These are phyloP conservation scores for Acropternis orthonyx DNA, from an alignment of 2,797 vertebrate genomes.

Conservation along the genomic window DNA sequence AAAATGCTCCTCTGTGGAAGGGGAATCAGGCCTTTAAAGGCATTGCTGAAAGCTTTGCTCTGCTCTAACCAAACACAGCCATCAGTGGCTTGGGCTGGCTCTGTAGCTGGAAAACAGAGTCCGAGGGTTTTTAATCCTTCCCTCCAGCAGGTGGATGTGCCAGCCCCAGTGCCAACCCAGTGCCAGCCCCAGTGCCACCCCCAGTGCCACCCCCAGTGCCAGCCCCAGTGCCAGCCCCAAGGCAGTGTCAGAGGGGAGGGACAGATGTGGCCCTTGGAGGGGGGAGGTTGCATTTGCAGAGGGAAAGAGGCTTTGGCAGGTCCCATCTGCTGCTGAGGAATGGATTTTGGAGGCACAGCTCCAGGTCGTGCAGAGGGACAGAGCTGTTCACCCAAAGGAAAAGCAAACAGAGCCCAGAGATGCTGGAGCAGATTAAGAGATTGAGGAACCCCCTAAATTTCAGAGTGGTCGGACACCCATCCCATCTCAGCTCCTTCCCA, in stretches of 20 bases:
- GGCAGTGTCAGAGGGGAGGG: not conserved
- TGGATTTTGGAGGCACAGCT: not conserved
- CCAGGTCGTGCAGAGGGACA: not conserved
- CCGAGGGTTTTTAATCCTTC: not conserved
- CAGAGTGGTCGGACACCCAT: accelerated
- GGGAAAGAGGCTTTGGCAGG: not conserved
- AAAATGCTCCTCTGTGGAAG: not conserved
- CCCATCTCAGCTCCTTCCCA: not conserved
- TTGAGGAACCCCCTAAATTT: not conserved
- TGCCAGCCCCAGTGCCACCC: too few species aligned
- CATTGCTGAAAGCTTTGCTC: not conserved
- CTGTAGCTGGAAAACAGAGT: not conserved
- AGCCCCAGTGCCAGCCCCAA: not conserved
- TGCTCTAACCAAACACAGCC: accelerated
- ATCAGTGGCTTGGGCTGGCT: not conserved
- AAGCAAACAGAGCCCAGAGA: not conserved
- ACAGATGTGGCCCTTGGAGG: not conserved
- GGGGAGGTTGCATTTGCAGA: not conserved
- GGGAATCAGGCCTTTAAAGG: not conserved
- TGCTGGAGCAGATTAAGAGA: not conserved
- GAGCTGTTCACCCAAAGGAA: not conserved
- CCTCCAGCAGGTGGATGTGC: not conserved
- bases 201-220: too few species aligned
- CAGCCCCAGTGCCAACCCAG: too few species aligned
- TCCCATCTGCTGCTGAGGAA: not conserved